Evolutionary conservation across 2,113 vertebrate genomes (phyloP), one percentile per base, ranked within the genome.

Genomic region (Macroglossus sobrinus): DNA sequence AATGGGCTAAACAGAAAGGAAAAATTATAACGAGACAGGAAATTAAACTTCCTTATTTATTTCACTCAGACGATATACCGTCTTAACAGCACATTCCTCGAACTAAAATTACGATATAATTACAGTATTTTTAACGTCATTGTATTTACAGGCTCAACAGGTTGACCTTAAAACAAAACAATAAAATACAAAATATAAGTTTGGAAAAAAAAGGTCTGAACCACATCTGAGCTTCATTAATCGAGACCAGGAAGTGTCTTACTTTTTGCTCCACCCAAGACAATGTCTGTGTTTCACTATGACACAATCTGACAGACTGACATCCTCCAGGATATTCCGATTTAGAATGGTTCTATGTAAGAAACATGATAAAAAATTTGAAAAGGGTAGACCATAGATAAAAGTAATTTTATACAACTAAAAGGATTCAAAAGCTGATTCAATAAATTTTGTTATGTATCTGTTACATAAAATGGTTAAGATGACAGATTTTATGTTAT

Each of bases 91-190:
- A 74, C 45, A 74, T 87, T 75, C 30, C 63, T 69, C 6, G 33
- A 69, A 38, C n/a, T 61, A 53, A 24, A 95, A 28, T 61, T 88
- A 88, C 75, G 35, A 63, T 24, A 61, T 19, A 80, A 90, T 92
- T 84, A 82, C 15, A 84, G 10, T 6, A 45, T 21, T 92, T 89
- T 69, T 64, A 26, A 91, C 87, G 45, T 63, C 15, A 38, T 4
- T 91, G 38, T 26, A 80, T 30, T 85, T 13, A 63, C 2, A 38
- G 72, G 78, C 24, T 22, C 24, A 10, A 57, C 10, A 91, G 45
- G 22, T 7, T 94, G 80, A 87, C 53, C 69, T 66, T 47, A 43
- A 84, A 93, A 84, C 21, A 88, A 91, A 93, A 24, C 59, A 82
- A 78, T 45, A 30, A 92, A 95, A 55, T 30, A 92, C 55, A 69